Evolutionary conservation across 2,797 vertebrate species (phyloP), one percentile per base, ranked within the genome.

Genomic region (Aldrovandia affinis): DNA sequence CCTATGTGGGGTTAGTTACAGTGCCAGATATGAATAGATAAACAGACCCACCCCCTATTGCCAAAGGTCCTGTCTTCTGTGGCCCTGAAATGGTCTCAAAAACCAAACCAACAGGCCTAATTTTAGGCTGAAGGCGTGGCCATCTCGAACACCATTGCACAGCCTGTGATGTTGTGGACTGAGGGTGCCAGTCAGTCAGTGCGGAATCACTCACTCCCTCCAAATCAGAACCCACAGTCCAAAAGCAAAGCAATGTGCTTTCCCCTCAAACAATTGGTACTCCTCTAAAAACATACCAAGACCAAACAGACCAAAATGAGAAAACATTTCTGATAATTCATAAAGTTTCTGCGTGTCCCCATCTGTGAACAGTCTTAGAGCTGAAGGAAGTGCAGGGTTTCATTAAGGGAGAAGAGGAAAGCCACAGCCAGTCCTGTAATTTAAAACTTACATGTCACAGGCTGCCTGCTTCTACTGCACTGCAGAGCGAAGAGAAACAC

Each of bases 361-460:
- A 70, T 70, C 68, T 70, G 68, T 14, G 15, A 57, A 57, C 7
- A 57, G 18, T 57, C 55, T 57, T 57, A 15, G 15, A 57, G 55
- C 33, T 39, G 36, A 70, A 36, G 30, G 68, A 70, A 28, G 30
- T 33, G 68, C 68, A 39, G 68, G 68, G 39, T 39, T 70, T 70
- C 68, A 70, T 70, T 70, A 70, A 70, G 68, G 33, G 63, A 15
- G 39, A 20, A 70, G 36, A 39, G 33, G 68, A 39, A 70, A 39
- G 33, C 68, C 68, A 39, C 68, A 70, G 68, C 68, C 68, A 20
- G 33, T 36, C 68, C 68, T 70, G 36, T 70, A 70, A 70, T 70
- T 70, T 70, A 70, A 70, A 70, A 33, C 68, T 70, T 70, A 70
- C 30, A 70, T 70, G 68, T 33, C 30, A 70, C 68, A 70, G 30